Conservation (phyloP, 2,888 invertebrate species). For the Polymixis lichenea region DNA sequence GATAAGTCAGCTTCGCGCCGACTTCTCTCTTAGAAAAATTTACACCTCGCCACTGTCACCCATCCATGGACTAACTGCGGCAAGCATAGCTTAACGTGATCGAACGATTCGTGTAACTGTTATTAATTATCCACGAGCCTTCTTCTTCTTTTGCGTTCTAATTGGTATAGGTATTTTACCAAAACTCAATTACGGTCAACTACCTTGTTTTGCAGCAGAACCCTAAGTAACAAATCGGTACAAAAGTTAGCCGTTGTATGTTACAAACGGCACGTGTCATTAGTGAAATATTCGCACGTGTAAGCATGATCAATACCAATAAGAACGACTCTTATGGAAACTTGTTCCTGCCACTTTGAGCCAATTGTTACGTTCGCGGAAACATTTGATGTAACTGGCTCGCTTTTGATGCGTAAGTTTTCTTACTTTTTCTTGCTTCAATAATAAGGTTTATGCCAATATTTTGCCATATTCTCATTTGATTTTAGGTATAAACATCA, state of each 20-base stretch:
- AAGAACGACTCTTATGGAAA: conserved; percentile 8
- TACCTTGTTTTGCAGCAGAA: not conserved
- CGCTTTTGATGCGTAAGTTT: not conserved
- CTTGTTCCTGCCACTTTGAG: not conserved
- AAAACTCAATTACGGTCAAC: not conserved
- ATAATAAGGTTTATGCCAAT: not conserved
- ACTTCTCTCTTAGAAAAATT: too few species aligned
- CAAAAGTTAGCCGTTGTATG: not conserved
- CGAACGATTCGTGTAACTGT: too few species aligned
- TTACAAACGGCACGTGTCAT: not conserved
- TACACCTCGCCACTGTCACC: too few species aligned
- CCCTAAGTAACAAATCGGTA: not conserved
- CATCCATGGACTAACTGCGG: too few species aligned
- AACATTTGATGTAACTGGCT: not conserved
- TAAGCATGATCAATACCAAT: conserved; percentile 9
- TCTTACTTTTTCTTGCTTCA: not conserved
- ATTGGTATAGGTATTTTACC: not conserved
- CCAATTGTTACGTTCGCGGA: not conserved
- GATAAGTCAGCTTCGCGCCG: too few species aligned
- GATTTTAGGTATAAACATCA: not conserved
- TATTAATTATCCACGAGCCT: too few species aligned
- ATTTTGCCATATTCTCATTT: not conserved
- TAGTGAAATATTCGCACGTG: conserved; percentile 8
- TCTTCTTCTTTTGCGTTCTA: too few species aligned
- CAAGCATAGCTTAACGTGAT: too few species aligned